Evolutionary conservation across 2,888 invertebrate species (phyloP).

Genomic region (Branchinecta sandiegonensis): DNA sequence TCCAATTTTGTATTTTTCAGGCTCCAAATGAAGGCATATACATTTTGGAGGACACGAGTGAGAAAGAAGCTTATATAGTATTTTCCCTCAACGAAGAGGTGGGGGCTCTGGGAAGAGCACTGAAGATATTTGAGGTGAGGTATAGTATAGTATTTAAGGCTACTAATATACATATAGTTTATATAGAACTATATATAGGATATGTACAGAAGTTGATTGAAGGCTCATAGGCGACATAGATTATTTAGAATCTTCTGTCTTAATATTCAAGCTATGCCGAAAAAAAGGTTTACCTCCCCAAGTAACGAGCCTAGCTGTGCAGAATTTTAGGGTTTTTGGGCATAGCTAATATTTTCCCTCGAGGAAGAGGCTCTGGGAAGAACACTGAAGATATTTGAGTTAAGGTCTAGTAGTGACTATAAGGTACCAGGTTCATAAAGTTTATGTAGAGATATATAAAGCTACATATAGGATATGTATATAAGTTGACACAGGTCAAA

Average conservation of each 20-base stretch:
- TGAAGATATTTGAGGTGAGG: conserved; percentile 68
- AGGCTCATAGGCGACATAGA: no score
- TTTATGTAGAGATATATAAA: no score
- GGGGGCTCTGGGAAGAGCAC: conserved; percentile 71
- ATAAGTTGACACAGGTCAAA: no score
- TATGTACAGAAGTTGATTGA: no score
- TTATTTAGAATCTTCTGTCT: no score
- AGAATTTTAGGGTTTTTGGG: conserved; percentile 30
- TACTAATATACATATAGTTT: no score
- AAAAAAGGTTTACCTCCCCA: no score
- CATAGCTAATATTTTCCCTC: conserved; percentile 74
- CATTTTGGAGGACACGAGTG: conserved; percentile 55
- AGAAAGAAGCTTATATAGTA: conserved; percentile 65
- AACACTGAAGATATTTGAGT: conserved; percentile 75
- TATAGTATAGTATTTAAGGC: neutral
- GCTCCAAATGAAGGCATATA: conserved; percentile 49
- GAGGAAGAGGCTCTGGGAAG: conserved; percentile 66
- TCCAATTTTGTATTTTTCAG: neutral
- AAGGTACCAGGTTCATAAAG: no score
- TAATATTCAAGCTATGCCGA: no score
- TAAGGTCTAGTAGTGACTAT: conserved; percentile 30
- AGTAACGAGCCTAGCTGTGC: no score
- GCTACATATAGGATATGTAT: no score
- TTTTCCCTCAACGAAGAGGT: conserved; percentile 74
- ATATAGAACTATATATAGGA: no score